Base-by-base conservation (phyloP, 2,797 vertebrate genomes). In the Coranthus polyacanthus region DNA sequence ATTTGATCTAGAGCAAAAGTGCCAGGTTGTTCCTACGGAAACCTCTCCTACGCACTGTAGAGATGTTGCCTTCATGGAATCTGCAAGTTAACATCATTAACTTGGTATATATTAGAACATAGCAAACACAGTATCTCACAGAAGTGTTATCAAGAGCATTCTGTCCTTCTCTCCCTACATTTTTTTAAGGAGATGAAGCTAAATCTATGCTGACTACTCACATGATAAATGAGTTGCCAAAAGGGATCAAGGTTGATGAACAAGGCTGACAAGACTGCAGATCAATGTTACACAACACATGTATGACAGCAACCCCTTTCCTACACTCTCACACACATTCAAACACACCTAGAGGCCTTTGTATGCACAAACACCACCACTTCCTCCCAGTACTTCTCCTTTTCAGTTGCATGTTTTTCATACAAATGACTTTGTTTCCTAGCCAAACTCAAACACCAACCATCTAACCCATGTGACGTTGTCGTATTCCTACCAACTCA, bases 331-430 rank as follows among this genome's bases (percentile, higher is more conserved):
- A 49, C 34, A 45, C 2, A 65, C 22, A 17, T 18, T 15, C 59
- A 54, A 68, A 56, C 44, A 76, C 62, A 82, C 76, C 69, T 75
- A 67, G 13, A 80, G 76, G 77, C 82, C 69, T 46, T 20, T 55
- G 39, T 53, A 52, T 24, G 39, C 50, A 64, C 47, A 64, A 17
- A 68, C 66, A 66, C 15, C 49, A 51, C 70, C 51, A 83, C 89
- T 91, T 92, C 89, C 85, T 83, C 77, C 67, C 17, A 13, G 38
- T 12, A 84, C 87, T 92, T 91, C 90, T 89, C 72, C 85, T 86
- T 91, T 86, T 52, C 17, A 13, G 4, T 26, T 49, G 2, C 22
- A 54, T 65, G 16, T 75, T 59, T 59, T 26, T 49, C 6, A 39
- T 20, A 51, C 51, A 81, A 75, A 71, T 49, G 50, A 9, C 12